Percentiles rank a stretch among this genome's conserved stretches.
These are phyloP conservation scores for Paralichthys olivaceus DNA, from an alignment of 2,113 vertebrate species.

Conservation along the genomic window DNA sequence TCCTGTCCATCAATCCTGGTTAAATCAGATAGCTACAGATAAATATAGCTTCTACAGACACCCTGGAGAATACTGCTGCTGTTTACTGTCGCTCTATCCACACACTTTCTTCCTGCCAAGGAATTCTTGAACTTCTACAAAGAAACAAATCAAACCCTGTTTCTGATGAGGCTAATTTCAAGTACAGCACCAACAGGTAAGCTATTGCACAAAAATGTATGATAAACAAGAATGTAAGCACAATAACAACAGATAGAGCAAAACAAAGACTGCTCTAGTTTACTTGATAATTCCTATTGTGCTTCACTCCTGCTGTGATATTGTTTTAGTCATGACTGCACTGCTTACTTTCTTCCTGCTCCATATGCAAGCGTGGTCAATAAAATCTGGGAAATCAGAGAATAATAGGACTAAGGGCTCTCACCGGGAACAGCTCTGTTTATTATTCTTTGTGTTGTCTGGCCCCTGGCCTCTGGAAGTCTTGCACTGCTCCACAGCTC, in stretches of 20 bases:
- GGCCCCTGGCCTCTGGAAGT: neutral
- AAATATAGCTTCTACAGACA: too few relatives aligned
- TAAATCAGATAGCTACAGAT: neutral
- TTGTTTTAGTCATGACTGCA: too few relatives aligned
- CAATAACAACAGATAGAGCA: neutral
- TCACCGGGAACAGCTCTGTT: neutral
- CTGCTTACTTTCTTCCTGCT: neutral
- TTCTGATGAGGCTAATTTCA: neutral
- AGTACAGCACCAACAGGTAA: neutral
- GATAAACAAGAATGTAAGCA: neutral
- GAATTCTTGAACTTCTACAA: neutral
- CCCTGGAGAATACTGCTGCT: neutral
- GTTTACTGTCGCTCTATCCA: neutral
- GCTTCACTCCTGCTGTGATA: too few relatives aligned
- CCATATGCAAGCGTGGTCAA: neutral
- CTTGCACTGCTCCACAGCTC: neutral
- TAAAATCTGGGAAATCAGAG: neutral
- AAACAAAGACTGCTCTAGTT: too few relatives aligned
- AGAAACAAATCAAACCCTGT: too few relatives aligned
- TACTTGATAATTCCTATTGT: too few relatives aligned
- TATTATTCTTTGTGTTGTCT: neutral
- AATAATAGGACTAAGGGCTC: neutral
- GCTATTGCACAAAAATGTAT: neutral
- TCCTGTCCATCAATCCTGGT: slow-evolving; percentile 7
- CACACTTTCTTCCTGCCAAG: neutral